Evolutionary conservation across 2,888 invertebrate genomes (phyloP).

Genomic region (Drosophila putrida): DNA sequence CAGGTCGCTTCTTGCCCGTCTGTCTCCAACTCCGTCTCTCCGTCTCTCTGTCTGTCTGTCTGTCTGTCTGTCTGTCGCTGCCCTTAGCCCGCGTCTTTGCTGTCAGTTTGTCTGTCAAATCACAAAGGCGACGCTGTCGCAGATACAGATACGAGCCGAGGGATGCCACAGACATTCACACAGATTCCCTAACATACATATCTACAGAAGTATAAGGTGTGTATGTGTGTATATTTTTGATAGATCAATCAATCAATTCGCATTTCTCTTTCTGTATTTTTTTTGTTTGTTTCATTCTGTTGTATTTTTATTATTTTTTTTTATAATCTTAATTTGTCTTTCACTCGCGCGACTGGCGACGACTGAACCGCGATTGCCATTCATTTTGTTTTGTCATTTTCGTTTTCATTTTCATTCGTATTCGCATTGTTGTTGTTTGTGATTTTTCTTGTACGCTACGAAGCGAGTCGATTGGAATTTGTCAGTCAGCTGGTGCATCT

Average conservation of each 20-base stretch:
- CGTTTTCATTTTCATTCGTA: constrained; percentile 36
- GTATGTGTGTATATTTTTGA: constrained; percentile 68
- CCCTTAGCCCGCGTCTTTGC: constrained; percentile 68
- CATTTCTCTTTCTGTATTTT: constrained; percentile 43
- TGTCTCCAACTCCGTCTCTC: constrained; percentile 1
- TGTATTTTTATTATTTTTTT: constrained; percentile 76
- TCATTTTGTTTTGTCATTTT: constrained; percentile 73
- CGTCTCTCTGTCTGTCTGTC: constrained; percentile 5
- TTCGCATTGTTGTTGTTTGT: constrained; percentile 21
- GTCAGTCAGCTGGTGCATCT: constrained; percentile 53
- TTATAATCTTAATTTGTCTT: constrained; percentile 82
- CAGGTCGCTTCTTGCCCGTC: constrained; percentile 52
- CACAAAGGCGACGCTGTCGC: constrained; percentile 68
- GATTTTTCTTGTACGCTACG: constrained; percentile 50
- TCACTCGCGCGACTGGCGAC: constrained; percentile 75
- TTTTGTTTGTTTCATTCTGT: constrained; percentile 32
- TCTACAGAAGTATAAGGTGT: constrained; percentile 21
- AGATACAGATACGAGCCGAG: constrained; percentile 64
- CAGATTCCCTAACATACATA: constrained; percentile 22
- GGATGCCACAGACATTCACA: constrained; percentile 46
- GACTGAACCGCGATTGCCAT: constrained; percentile 77
- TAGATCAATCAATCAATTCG: constrained; percentile 81
- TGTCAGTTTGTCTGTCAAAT: constrained; percentile 80
- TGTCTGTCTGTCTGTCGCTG: constrained; percentile 25
- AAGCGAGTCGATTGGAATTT: constrained; percentile 62